Evolutionary conservation across 2,797 vertebrate genomes (phyloP).

Genomic region (Potorous gilbertii): DNA sequence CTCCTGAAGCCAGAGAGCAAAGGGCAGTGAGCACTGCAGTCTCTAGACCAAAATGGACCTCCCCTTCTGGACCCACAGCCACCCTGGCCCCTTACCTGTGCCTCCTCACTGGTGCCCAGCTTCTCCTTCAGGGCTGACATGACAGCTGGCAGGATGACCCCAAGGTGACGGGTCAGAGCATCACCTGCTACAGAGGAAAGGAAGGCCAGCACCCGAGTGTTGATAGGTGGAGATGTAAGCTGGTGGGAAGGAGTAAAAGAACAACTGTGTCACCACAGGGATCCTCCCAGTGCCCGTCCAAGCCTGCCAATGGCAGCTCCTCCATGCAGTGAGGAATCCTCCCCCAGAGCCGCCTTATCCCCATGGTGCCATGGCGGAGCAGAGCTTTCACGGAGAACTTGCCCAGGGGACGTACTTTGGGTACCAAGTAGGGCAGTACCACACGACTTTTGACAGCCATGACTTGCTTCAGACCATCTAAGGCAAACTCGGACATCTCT

Average conservation of each 20-base stretch:
- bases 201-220: slow-evolving; percentile 97
- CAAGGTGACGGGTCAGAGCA: slow-evolving; percentile 95
- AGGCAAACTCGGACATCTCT: slow-evolving; percentile 92
- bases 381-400: neutral
- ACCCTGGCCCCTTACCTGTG: slow-evolving; percentile 85
- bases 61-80: fast-evolving
- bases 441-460: slow-evolving; percentile 99
- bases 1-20: slow-evolving; percentile 85
- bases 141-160: slow-evolving; percentile 96
- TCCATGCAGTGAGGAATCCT: neutral
- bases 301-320: neutral
- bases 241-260: slow-evolving; percentile 68
- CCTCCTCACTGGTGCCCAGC: slow-evolving; percentile 92
- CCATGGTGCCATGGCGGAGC: neutral
- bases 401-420: slow-evolving; percentile 88
- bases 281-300: neutral
- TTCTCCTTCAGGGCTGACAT: slow-evolving; percentile 95
- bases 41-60: fast-evolving
- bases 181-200: slow-evolving; percentile 97
- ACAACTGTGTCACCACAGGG: neutral
- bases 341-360: neutral
- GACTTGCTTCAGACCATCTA: slow-evolving; percentile 98
- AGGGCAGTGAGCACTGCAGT: neutral
- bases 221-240: slow-evolving; percentile 95
- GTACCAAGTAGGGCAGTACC: slow-evolving; percentile 97